phyloP scores from a whole-genome alignment of 2,888 invertebrate species.

The Auanema sp. region DNA sequence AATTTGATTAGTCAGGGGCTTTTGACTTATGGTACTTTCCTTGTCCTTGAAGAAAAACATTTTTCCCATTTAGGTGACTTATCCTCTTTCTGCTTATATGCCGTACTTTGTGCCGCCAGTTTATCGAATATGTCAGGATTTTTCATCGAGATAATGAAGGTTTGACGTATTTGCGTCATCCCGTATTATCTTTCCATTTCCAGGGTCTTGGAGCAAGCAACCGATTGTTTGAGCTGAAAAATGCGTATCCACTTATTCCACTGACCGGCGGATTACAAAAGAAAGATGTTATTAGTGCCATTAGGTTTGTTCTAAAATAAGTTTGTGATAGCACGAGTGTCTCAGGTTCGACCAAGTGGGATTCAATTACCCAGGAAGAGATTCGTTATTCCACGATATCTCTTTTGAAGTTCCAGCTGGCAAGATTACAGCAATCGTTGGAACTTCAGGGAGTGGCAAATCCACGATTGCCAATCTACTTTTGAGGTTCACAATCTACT shows the following conservation, averaged over 20 bases:
- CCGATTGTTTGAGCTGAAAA: conserved; percentile 85
- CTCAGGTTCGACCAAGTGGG: conserved; percentile 74
- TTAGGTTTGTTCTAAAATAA: conserved; percentile 21
- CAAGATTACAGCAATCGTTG: conserved; percentile 81
- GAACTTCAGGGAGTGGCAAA: conserved; percentile 91
- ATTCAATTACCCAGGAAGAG: conserved; percentile 76
- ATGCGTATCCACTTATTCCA: conserved; percentile 79
- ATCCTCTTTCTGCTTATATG: conserved; percentile 90
- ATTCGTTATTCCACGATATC: conserved; percentile 73
- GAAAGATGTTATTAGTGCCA: conserved; percentile 30
- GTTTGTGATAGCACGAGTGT: background rate
- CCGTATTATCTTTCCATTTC: conserved; percentile 2
- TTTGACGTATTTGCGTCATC: conserved; percentile 7
- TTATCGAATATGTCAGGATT: conserved; percentile 77
- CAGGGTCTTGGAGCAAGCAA: conserved; percentile 84
- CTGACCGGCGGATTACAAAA: conserved; percentile 68
- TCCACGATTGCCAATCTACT: conserved; percentile 85
- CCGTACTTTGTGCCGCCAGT: conserved; percentile 66
- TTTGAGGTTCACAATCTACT: conserved; percentile 71
- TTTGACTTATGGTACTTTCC: conserved; percentile 54
- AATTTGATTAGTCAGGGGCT: conserved; percentile 57
- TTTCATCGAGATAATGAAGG: conserved; percentile 87
- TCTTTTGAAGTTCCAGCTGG: conserved; percentile 74
- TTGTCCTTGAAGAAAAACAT: background rate
- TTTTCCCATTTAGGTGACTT: conserved; percentile 76